Conservation (phyloP, 2,888 invertebrate species). For the Dasysyrphus albostriatus region DNA sequence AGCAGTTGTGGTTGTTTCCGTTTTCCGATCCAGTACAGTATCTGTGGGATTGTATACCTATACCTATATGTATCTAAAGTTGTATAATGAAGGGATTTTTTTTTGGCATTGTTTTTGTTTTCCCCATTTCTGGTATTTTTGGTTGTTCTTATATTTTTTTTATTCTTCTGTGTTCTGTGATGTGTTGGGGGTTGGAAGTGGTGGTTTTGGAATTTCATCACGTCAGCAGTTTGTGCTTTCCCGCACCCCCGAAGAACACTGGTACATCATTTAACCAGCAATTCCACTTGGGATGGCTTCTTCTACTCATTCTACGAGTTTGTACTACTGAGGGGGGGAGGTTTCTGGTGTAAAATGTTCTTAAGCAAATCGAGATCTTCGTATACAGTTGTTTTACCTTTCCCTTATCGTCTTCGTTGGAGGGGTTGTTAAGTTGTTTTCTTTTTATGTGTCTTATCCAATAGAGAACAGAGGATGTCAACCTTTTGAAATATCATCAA, state of each 20-base stretch:
- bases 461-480: slow-evolving; percentile 41
- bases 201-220: slow-evolving; percentile 76
- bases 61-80: slow-evolving; percentile 47
- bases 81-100: slow-evolving; percentile 64
- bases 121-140: slow-evolving; percentile 57
- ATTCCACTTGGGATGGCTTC: slow-evolving; percentile 64
- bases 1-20: slow-evolving; percentile 74
- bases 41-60: slow-evolving; percentile 35
- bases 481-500: slow-evolving; percentile 37
- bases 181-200: slow-evolving; percentile 61
- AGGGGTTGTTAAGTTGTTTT: slow-evolving; percentile 47
- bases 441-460: slow-evolving; percentile 22
- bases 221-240: slow-evolving; percentile 77
- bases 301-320: slow-evolving; percentile 7
- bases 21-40: slow-evolving; percentile 28
- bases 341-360: slow-evolving; percentile 39
- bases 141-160: slow-evolving; percentile 34
- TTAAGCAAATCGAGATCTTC: slow-evolving; percentile 73
- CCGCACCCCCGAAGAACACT: slow-evolving; percentile 69
- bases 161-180: slow-evolving; percentile 41
- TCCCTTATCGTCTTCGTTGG: slow-evolving; percentile 38
- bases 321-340: background rate
- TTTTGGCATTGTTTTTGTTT: slow-evolving; percentile 66
- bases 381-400: slow-evolving; percentile 75
- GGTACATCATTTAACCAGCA: slow-evolving; percentile 75